Evolutionary conservation across 1,140 invertebrate species (phyloP).

Genomic region (Drosophila simulans): DNA sequence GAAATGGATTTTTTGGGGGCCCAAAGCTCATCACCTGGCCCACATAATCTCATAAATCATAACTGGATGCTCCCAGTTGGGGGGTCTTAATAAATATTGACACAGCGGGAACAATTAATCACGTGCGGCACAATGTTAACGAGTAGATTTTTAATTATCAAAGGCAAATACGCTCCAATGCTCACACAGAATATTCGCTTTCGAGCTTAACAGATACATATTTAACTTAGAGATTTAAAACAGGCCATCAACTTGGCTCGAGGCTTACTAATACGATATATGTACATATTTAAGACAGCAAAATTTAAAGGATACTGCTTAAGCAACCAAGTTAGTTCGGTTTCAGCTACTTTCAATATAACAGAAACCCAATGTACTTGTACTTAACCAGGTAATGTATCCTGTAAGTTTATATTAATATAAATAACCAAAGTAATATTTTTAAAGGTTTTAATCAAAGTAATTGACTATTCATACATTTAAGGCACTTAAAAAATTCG

Average conservation of each 20-base stretch:
- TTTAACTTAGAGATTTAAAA: no score
- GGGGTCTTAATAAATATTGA: conserved; percentile 60
- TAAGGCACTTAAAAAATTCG: not conserved
- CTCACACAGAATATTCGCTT: conserved; percentile 1
- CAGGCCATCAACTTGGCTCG: not conserved
- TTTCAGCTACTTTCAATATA: no score
- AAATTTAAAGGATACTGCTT: no score
- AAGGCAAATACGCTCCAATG: conserved; percentile 18
- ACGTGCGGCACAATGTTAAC: conserved; percentile 33
- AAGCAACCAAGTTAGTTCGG: no score
- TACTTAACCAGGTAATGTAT: not conserved
- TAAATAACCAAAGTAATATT: not conserved
- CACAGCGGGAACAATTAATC: conserved; percentile 60
- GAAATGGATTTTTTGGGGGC: conserved; percentile 27
- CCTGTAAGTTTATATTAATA: not conserved
- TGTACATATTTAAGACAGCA: not conserved
- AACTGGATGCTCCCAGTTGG: conserved; percentile 43
- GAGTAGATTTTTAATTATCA: conserved; percentile 41
- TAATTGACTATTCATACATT: no score
- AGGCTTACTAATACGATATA: no score
- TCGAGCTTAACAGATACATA: not conserved
- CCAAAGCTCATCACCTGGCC: conserved; percentile 27
- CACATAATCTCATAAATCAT: conserved; percentile 62
- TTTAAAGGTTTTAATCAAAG: not conserved
- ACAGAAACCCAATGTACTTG: no score